Evolutionary conservation across 1,140 invertebrate species (phyloP).

Genomic region (Neotoxoptera formosana): DNA sequence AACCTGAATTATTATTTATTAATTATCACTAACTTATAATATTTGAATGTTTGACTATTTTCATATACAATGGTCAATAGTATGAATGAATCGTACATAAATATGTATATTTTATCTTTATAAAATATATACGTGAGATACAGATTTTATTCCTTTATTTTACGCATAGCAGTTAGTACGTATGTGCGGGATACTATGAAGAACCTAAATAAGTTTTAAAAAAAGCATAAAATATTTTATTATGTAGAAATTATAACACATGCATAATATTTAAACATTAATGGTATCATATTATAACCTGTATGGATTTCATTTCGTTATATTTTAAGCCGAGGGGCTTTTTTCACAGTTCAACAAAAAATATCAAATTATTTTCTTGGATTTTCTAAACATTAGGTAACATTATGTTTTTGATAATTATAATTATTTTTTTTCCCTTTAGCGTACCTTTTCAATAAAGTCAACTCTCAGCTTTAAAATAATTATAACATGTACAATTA

Average conservation of each 20-base stretch:
- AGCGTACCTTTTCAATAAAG: background rate
- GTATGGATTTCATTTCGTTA: background rate
- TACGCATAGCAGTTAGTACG: background rate
- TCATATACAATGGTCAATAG: background rate
- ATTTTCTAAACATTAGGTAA: background rate
- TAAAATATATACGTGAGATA: background rate
- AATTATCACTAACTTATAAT: background rate
- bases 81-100: too few relatives aligned
- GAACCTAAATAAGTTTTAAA: background rate
- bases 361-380: background rate
- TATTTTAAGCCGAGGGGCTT: background rate
- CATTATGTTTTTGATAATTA: background rate
- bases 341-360: too few relatives aligned
- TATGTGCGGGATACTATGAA: background rate
- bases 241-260: background rate
- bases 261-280: background rate
- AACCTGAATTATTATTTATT: background rate
- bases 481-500: background rate
- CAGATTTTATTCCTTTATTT: background rate
- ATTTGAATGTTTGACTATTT: background rate
- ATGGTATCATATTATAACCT: background rate
- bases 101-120: background rate
- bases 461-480: background rate
- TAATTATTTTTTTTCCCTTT: background rate
- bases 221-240: background rate